Evolutionary conservation across 2,797 vertebrate genomes (phyloP).

Genomic region (Vespertilio murinus): DNA sequence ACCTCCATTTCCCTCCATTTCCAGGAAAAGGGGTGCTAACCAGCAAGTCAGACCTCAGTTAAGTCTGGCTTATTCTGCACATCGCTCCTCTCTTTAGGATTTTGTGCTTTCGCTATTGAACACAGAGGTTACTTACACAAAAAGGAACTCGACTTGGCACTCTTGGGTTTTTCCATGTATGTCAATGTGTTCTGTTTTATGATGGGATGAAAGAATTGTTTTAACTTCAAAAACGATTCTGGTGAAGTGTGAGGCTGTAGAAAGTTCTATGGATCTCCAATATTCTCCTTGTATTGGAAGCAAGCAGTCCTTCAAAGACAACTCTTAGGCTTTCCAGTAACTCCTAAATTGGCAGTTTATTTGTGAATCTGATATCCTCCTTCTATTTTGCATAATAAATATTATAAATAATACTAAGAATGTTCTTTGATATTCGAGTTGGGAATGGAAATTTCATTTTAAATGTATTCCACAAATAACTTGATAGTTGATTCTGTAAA

Average conservation of each 20-base stretch:
- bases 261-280: background rate
- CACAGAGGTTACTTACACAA: background rate
- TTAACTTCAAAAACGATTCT: slow-evolving; percentile 42
- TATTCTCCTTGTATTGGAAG: background rate
- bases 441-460: slow-evolving; percentile 70
- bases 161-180: background rate
- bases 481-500: slow-evolving; percentile 64
- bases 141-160: background rate
- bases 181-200: slow-evolving; percentile 19
- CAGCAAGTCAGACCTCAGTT: background rate
- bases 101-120: background rate
- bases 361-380: slow-evolving; percentile 40
- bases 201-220: background rate
- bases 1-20: background rate
- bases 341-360: slow-evolving; percentile 59
- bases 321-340: slow-evolving; percentile 6
- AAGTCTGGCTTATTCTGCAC: background rate
- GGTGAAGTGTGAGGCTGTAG: background rate
- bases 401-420: slow-evolving; percentile 55
- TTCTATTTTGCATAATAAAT: slow-evolving; percentile 68
- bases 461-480: slow-evolving; percentile 69
- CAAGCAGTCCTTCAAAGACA: background rate
- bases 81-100: background rate
- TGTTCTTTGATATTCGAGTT: slow-evolving; percentile 59
- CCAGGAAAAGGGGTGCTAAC: background rate